Evolutionary conservation across 2,888 invertebrate species (phyloP).

Genomic region (Drosophila prostipennis): DNA sequence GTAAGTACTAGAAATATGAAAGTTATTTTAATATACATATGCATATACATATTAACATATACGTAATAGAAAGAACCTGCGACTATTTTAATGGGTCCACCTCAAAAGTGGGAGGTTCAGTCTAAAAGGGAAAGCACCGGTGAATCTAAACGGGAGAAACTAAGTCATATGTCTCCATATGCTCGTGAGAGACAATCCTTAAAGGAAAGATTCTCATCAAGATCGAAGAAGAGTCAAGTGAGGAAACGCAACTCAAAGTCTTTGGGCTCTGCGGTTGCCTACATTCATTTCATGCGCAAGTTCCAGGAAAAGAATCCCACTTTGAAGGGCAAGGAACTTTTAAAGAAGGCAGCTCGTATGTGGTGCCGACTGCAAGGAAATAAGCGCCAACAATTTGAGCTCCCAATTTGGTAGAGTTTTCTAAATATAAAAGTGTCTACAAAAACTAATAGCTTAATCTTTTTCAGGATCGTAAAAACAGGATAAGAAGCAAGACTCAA

Average conservation of each 20-base stretch:
- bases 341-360: not conserved
- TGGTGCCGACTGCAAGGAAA: not conserved
- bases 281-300: not conserved
- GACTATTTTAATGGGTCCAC: too few relatives aligned
- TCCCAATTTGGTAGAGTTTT: not conserved
- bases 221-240: not conserved
- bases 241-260: not conserved
- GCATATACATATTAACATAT: too few relatives aligned
- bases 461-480: not conserved
- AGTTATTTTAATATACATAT: too few relatives aligned
- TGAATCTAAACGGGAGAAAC: not conserved
- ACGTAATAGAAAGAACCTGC: too few relatives aligned
- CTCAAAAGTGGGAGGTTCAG: too few relatives aligned
- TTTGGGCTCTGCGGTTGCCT: not conserved
- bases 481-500: too few relatives aligned
- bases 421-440: not conserved
- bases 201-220: too few relatives aligned
- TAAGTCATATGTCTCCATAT: not conserved
- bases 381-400: not conserved
- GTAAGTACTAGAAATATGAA: not conserved
- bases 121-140: too few relatives aligned
- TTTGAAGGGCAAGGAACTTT: not conserved
- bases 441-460: not conserved
- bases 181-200: not conserved
- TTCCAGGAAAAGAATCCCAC: not conserved